A percentile compares a stretch with the other conserved stretches of the same genome.
phyloP scores from a whole-genome alignment of 2,113 vertebrate species.

The Paratilapia polleni region DNA sequence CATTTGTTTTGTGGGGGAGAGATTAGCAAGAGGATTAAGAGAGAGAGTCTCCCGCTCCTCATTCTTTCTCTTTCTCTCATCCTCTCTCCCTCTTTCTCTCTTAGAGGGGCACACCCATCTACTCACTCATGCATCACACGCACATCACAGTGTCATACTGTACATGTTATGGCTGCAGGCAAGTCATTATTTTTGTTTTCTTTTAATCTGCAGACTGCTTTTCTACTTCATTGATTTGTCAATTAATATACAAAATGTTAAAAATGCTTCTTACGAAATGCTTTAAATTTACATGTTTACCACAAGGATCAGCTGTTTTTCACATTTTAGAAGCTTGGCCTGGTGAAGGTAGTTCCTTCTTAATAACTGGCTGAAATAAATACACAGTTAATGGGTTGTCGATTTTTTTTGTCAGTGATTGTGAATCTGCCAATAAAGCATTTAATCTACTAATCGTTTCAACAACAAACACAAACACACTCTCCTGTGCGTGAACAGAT shows the following conservation, averaged over 20 bases:
- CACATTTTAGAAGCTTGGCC: not conserved
- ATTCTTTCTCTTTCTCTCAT: slow-evolving; percentile 46
- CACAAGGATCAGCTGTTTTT: not conserved
- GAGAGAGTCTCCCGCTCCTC: slow-evolving; percentile 68
- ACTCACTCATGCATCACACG: slow-evolving; percentile 16
- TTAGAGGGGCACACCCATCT: slow-evolving; percentile 17
- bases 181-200: not conserved
- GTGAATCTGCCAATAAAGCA: not conserved
- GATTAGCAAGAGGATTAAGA: slow-evolving; percentile 79
- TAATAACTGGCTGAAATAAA: not conserved
- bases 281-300: not conserved
- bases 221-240: not conserved
- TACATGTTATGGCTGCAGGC: not conserved
- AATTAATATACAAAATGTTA: not conserved
- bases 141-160: not conserved
- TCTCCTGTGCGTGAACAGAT: too few relatives aligned
- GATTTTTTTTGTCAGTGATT: not conserved
- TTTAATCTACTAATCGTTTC: not conserved
- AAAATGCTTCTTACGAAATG: not conserved
- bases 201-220: not conserved
- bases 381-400: not conserved
- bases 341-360: not conserved
- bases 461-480: too few relatives aligned
- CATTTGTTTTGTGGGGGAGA: slow-evolving; percentile 78
- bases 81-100: slow-evolving; percentile 26